Conservation (phyloP, 2,888 invertebrate genomes). For the Horisme vitalbata region DNA sequence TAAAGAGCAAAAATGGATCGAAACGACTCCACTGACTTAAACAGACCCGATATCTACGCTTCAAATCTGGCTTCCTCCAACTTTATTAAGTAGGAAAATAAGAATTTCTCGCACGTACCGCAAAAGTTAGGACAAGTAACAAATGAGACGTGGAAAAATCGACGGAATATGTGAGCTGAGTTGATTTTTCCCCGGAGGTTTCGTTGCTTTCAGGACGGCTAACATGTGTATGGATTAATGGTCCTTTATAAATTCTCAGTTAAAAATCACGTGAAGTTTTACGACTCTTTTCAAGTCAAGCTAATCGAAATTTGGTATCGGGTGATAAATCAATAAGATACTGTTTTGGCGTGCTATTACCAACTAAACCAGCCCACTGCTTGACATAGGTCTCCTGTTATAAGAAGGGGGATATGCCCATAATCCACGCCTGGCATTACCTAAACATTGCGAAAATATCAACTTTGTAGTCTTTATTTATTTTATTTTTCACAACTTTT, state of each 20-base stretch:
- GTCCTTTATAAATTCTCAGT: conserved; percentile 49
- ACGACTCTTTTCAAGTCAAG: neutral
- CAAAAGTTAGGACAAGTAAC: conserved; percentile 65
- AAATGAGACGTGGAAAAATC: conserved; percentile 75
- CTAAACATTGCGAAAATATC: no score
- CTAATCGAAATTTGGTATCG: neutral
- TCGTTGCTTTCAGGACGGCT: conserved; percentile 43
- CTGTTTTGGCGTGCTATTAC: no score
- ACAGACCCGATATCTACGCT: conserved; percentile 39
- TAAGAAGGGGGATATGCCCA: no score
- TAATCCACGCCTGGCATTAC: no score
- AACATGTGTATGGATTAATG: conserved; percentile 60
- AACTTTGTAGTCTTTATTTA: no score
- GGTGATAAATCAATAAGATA: no score
- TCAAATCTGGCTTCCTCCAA: conserved; percentile 45
- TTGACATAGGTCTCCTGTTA: no score
- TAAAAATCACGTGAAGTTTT: conserved; percentile 36
- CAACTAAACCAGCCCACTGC: no score
- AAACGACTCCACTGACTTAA: conserved; percentile 25
- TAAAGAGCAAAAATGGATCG: conserved; percentile 29
- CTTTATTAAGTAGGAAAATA: conserved; percentile 52
- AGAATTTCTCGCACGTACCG: conserved; percentile 61
- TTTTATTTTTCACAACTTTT: no score
- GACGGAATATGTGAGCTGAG: conserved; percentile 68
- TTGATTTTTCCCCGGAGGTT: conserved; percentile 64